These are phyloP conservation scores for Geopemphigus sp. DNA, from an alignment of 1,140 invertebrate species.

Conservation along the genomic window DNA sequence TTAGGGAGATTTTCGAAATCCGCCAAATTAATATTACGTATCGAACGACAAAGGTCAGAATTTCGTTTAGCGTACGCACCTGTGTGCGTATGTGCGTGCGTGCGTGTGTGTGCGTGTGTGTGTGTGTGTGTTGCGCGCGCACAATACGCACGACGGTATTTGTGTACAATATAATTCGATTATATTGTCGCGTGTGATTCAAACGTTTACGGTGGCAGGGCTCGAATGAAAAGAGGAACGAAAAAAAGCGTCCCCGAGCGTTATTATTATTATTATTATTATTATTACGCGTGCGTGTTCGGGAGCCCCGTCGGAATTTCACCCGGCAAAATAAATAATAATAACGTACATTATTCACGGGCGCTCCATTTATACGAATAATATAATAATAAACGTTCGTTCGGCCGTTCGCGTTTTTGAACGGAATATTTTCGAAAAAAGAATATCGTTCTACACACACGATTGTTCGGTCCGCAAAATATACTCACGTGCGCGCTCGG, in stretches of 20 bases:
- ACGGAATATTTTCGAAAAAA: slow-evolving; percentile 18
- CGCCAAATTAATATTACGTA: too few species aligned
- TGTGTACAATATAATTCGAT: background rate
- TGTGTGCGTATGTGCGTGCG: background rate
- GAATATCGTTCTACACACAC: background rate
- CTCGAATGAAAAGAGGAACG: background rate
- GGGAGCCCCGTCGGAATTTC: slow-evolving; percentile 4
- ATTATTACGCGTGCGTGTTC: background rate
- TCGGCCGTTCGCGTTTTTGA: background rate
- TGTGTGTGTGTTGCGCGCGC: background rate
- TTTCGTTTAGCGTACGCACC: too few species aligned
- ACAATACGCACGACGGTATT: too few species aligned
- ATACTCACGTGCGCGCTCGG: background rate
- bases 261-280: slow-evolving; percentile 1
- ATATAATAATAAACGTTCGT: background rate
- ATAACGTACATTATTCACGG: too few species aligned
- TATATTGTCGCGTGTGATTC: background rate
- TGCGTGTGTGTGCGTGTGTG: background rate
- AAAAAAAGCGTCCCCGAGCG: background rate
- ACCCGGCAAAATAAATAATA: background rate
- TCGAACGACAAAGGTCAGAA: too few species aligned
- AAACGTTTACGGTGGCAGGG: background rate
- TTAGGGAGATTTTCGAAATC: too few species aligned
- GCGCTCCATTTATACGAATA: background rate
- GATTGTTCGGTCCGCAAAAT: background rate